Percentiles rank a stretch among this genome's conserved stretches.
Evolutionary conservation across 2,888 invertebrate genomes (phyloP).

Genomic region (Diadromus collaris): DNA sequence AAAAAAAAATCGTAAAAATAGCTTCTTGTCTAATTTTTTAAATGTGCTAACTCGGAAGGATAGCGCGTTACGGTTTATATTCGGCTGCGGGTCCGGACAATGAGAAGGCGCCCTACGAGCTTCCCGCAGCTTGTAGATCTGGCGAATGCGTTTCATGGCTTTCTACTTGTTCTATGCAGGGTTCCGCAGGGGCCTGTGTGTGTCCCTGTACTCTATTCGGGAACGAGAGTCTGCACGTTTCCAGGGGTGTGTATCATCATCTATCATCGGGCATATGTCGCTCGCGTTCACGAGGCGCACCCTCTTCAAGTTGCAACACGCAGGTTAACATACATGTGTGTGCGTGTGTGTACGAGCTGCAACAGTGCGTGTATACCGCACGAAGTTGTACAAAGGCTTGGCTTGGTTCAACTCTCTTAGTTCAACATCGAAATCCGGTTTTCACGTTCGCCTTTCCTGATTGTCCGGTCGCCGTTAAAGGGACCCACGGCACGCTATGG

Average conservation of each 20-base stretch:
- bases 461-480: constrained; percentile 20
- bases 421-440: constrained; percentile 44
- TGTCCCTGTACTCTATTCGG: neutral
- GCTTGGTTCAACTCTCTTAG: constrained; percentile 1
- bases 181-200: constrained; percentile 1
- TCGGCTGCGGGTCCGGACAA: constrained; percentile 50
- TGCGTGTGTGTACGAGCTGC: neutral
- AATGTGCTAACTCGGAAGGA: constrained; percentile 26
- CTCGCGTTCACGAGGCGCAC: constrained; percentile 56
- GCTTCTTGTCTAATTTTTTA: constrained; percentile 33
- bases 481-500: constrained; percentile 8
- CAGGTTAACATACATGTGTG: constrained; percentile 48
- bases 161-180: neutral
- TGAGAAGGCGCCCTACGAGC: constrained; percentile 42
- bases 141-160: constrained; percentile 10
- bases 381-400: constrained; percentile 8
- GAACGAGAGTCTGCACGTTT: constrained; percentile 32
- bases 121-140: constrained; percentile 28
- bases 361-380: neutral
- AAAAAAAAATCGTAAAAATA: neutral
- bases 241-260: constrained; percentile 63
- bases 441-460: constrained; percentile 34
- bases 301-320: constrained; percentile 39
- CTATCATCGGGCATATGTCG: constrained; percentile 71
- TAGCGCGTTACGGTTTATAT: constrained; percentile 37